phyloP scores from a whole-genome alignment of 2,113 vertebrate genomes.

The Anoura caudifer region DNA sequence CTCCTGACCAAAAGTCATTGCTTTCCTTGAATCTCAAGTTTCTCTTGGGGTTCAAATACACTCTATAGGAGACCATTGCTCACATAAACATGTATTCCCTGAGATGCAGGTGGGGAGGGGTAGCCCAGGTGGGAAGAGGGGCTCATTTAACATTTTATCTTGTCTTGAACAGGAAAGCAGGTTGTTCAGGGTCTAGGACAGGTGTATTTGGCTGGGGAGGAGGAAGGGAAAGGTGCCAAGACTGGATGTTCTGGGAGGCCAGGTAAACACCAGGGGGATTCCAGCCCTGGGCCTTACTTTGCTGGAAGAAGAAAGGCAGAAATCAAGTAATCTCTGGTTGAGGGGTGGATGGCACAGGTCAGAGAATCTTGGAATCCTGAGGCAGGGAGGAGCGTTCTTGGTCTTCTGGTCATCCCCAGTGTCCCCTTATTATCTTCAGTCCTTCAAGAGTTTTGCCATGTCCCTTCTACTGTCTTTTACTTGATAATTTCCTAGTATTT shows the following conservation, averaged over 20 bases:
- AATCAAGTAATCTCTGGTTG: background rate
- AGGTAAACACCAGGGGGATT: background rate
- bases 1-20: background rate
- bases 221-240: background rate
- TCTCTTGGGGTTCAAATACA: background rate
- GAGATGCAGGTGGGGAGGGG: background rate
- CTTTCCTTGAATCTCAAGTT: background rate
- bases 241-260: background rate
- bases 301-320: background rate
- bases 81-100: background rate
- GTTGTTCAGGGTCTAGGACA: background rate
- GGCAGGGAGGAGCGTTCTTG: background rate
- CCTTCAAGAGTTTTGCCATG: background rate
- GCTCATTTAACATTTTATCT: background rate
- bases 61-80: background rate
- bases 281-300: background rate
- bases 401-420: background rate
- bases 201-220: background rate
- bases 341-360: background rate
- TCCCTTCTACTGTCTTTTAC: background rate
- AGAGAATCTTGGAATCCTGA: background rate
- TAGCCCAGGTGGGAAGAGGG: background rate
- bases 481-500: background rate
- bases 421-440: background rate
- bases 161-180: background rate